Evolutionary conservation across 2,113 vertebrate genomes (phyloP), one percentile per base, ranked within the genome.

Genomic region (Monopterus albus): DNA sequence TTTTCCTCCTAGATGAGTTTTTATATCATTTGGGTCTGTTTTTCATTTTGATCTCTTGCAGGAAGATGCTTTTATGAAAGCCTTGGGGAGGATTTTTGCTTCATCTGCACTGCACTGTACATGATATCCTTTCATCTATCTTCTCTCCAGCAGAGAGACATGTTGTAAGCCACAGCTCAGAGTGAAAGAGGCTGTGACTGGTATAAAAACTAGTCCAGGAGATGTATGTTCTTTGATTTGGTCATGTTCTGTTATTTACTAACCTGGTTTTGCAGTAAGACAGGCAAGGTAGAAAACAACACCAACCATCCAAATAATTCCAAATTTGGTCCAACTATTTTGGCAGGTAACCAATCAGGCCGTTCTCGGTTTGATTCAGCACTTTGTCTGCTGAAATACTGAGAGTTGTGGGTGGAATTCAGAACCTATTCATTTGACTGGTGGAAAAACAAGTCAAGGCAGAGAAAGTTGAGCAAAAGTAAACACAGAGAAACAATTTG

Each of bases 1-100:
- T 60, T 66, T 35, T 3, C 55, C 31, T 49, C 25, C 38, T 29
- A 13, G 46, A 59, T 46, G 52, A 71, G 51, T 18, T 79, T 67
- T 72, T 49, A 56, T 67, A 42, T 56, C 47, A 55, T 72, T 66
- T 55, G 13, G 3, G 11, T 23, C 35, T 47, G 39, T 65, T 65
- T 72, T 60, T 66, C 46, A 66, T 60, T 33, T 20, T 65, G 53
- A 59, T 72, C 17, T 59, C 28, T 42, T 13, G 53, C 9, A 1
- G 45, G 6, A n/a, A 39, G 46, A 60, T 26, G 50, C 36, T 63
- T 57, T 69, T 57, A 47, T 40, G 26, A 59, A 67, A 35, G 49
- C 53, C 55, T 39, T 1, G 17, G 49, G 40, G 56, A 79, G 31
- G 35, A 39, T 47, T 55, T 55, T 46, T 65, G 53, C 60, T 31